Conservation (phyloP, 2,888 invertebrate genomes). For the Andrena camellia region DNA sequence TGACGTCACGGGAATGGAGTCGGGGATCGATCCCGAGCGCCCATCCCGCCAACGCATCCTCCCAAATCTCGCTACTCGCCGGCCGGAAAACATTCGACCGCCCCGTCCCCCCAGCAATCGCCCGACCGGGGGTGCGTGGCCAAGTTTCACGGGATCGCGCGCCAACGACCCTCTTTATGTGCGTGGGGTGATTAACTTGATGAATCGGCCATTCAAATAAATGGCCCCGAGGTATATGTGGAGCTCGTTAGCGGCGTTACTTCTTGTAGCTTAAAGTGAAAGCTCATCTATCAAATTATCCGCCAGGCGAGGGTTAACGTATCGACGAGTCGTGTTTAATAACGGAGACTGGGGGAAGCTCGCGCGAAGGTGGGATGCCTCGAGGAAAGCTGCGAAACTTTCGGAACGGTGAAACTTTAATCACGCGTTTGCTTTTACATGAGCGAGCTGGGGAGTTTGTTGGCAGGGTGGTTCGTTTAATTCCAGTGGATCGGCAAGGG, state of each 20-base stretch:
- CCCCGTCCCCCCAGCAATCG: slow-evolving; percentile 1
- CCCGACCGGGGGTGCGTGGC: slow-evolving; percentile 5
- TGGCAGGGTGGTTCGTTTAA: not conserved
- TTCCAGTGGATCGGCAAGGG: too few relatives aligned
- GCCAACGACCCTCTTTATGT: not conserved
- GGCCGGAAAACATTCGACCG: slow-evolving; percentile 80
- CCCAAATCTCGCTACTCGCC: slow-evolving; percentile 74
- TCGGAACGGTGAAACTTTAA: slow-evolving; percentile 47
- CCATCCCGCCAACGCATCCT: slow-evolving; percentile 60
- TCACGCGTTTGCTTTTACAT: slow-evolving; percentile 43
- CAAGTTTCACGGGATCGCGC: slow-evolving; percentile 31
- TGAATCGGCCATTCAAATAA: too few relatives aligned
- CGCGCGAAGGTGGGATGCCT: slow-evolving; percentile 1
- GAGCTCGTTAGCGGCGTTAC: too few relatives aligned
- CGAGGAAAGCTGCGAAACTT: not conserved
- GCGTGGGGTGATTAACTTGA: not conserved
- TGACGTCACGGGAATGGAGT: slow-evolving; percentile 83
- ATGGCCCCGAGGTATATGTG: too few relatives aligned
- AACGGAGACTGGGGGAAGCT: slow-evolving; percentile 20
- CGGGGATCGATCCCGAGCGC: slow-evolving; percentile 83
- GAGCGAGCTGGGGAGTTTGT: not conserved
- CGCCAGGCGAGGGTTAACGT: too few relatives aligned
- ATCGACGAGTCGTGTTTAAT: too few relatives aligned
- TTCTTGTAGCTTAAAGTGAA: too few relatives aligned
- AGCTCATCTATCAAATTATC: too few relatives aligned